Base-by-base conservation (phyloP, 2,113 vertebrate genomes). In the Chelonoidis abingdonii region DNA sequence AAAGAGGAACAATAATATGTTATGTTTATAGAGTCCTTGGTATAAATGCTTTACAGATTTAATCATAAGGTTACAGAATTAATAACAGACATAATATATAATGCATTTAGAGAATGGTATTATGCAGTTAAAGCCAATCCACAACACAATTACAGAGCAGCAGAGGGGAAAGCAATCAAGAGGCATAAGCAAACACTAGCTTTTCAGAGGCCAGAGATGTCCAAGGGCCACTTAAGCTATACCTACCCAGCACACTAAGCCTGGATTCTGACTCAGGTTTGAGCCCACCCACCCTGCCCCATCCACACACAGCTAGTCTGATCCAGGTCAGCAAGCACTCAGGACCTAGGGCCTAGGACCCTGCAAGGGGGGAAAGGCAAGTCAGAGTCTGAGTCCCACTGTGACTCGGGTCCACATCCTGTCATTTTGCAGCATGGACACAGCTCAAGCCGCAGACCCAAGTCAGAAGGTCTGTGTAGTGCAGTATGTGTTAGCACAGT, bases 1-100 rank as follows among this genome's bases (percentile, higher is more conserved):
- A 52, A 92, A 94, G 87, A 89, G 69, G 31, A 89, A 76, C 52
- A 86, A 49, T 11, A 76, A 83, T 53, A 38, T 49, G 69, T 87
- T 92, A 21, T 84, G 95, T 86, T 88, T 47, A 9, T 50, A 69
- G 59, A 69, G 53, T 59, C 89, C 84, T 87, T 87, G 49, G 84
- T 79, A 80, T 35, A 93, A 95, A 95, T 31, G 31, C 52, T 93
- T 89, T 92, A 53, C 57, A 84, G 80, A 90, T 92, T 94, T 92
- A 91, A 95, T 92, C 83, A 52, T 49, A 82, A 5, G 53, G 78
- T 84, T 84, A 86, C 27, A 1, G 65, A 95, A 93, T 93, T 95
- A 95, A 76, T 82, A 88, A 90, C 92, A 91, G 47, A 93, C 29
- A 52, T 35, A 44, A 93, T 81, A 90, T 22, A 24, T 50, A 94